These are phyloP conservation scores for Drosophila bocqueti DNA, from an alignment of 1,140 invertebrate genomes.

Conservation along the genomic window DNA sequence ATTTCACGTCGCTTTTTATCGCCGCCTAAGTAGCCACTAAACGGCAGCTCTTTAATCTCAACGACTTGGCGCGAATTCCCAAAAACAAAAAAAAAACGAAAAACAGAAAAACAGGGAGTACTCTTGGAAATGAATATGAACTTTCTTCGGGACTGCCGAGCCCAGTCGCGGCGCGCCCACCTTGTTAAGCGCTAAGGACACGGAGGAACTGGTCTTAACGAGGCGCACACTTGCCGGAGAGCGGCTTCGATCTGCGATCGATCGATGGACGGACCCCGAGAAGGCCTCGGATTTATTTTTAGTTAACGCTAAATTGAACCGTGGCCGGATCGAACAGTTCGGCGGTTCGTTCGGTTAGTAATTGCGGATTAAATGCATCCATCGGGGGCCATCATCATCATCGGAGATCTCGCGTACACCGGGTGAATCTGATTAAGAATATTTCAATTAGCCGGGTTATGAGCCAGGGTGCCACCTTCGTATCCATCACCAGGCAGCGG, in stretches of 20 bases:
- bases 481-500: conserved; percentile 30
- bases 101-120: neutral
- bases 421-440: conserved; percentile 80
- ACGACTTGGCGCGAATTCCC: conserved; percentile 64
- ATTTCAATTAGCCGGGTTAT: conserved; percentile 72
- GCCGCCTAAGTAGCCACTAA: conserved; percentile 81
- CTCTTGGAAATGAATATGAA: conserved; percentile 35
- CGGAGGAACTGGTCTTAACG: conserved; percentile 44
- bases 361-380: conserved; percentile 80
- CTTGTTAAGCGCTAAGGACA: conserved; percentile 78
- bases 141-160: conserved; percentile 58
- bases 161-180: conserved; percentile 67
- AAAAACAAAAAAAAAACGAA: neutral
- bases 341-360: conserved; percentile 43
- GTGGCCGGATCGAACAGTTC: conserved; percentile 17
- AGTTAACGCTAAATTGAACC: conserved; percentile 79
- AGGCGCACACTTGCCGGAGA: conserved; percentile 41
- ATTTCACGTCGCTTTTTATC: conserved; percentile 81
- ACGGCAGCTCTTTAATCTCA: conserved; percentile 83
- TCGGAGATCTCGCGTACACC: conserved; percentile 45
- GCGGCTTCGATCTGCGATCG: conserved; percentile 44
- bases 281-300: conserved; percentile 57
- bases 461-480: conserved; percentile 37
- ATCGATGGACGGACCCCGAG: neutral
- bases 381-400: conserved; percentile 27